Conservation (phyloP, 2,113 vertebrate genomes). For the Megaptera novaeangliae region DNA sequence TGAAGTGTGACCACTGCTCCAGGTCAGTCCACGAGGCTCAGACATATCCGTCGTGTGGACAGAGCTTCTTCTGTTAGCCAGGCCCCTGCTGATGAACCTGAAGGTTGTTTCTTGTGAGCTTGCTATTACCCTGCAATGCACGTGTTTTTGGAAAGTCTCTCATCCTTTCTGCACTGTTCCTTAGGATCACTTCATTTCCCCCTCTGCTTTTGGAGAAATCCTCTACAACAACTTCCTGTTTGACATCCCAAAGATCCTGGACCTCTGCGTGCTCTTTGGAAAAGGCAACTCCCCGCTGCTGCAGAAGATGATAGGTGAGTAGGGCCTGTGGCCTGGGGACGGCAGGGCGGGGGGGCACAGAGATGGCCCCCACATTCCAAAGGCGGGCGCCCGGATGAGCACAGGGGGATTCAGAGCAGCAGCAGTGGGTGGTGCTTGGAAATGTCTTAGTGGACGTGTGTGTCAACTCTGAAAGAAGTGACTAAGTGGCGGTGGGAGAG, state of each 20-base stretch:
- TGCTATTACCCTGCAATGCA: not conserved
- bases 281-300: conserved; percentile 93
- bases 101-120: not conserved
- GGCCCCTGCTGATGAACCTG: not conserved
- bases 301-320: conserved; percentile 96
- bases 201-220: conserved; percentile 93
- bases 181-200: conserved; percentile 94
- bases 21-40: not conserved
- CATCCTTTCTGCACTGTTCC: not conserved
- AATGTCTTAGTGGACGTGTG: not conserved
- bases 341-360: not conserved
- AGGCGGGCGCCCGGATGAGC: not conserved
- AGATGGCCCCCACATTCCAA: not conserved
- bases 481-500: not conserved
- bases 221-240: conserved; percentile 98
- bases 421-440: not conserved
- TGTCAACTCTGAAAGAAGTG: not conserved
- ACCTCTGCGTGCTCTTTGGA: conserved; percentile 95
- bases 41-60: not conserved
- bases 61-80: not conserved
- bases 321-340: not conserved
- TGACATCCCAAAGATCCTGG: conserved; percentile 97
- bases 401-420: not conserved
- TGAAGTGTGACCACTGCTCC: not conserved
- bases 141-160: not conserved